Evolutionary conservation across 2,797 vertebrate species (phyloP).

Genomic region (Pempheris klunzingeri): DNA sequence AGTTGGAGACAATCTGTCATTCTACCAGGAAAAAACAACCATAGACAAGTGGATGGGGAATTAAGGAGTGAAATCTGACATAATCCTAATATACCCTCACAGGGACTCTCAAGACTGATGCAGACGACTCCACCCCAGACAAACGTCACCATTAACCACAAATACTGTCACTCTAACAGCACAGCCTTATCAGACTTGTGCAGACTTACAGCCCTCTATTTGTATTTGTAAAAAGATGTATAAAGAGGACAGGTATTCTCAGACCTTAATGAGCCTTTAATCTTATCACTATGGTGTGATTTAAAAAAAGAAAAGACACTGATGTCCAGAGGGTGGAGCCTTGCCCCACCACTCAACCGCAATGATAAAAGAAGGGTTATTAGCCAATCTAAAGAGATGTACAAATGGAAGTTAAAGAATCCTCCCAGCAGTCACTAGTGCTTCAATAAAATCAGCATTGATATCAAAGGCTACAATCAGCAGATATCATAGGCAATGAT

Average conservation of each 20-base stretch:
- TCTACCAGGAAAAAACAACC: slow-evolving; percentile 28
- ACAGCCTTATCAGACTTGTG: slow-evolving; percentile 17
- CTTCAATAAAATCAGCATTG: slow-evolving; percentile 7
- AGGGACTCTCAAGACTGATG: slow-evolving; percentile 38
- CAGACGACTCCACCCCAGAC: slow-evolving; percentile 49
- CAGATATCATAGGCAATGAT: slow-evolving; percentile 44
- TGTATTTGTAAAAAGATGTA: background rate
- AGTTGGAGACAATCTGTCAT: slow-evolving; percentile 60
- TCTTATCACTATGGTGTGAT: background rate
- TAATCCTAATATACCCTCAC: slow-evolving; percentile 44
- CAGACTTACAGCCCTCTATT: background rate
- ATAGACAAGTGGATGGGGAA: slow-evolving; percentile 35
- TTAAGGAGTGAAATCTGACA: slow-evolving; percentile 62
- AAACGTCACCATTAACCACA: slow-evolving; percentile 37
- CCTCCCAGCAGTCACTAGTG: background rate
- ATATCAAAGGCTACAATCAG: slow-evolving; percentile 38
- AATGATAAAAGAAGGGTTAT: background rate
- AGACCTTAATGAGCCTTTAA: background rate
- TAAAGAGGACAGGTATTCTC: background rate
- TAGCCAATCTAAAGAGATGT: background rate
- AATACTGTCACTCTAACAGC: slow-evolving; percentile 10
- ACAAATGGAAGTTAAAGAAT: background rate
- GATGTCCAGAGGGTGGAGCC: background rate
- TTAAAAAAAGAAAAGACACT: background rate
- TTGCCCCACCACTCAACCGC: background rate